Evolutionary conservation across 2,797 vertebrate species (phyloP), one percentile per base, ranked within the genome.

Genomic region (Microctenopoma lineatum): DNA sequence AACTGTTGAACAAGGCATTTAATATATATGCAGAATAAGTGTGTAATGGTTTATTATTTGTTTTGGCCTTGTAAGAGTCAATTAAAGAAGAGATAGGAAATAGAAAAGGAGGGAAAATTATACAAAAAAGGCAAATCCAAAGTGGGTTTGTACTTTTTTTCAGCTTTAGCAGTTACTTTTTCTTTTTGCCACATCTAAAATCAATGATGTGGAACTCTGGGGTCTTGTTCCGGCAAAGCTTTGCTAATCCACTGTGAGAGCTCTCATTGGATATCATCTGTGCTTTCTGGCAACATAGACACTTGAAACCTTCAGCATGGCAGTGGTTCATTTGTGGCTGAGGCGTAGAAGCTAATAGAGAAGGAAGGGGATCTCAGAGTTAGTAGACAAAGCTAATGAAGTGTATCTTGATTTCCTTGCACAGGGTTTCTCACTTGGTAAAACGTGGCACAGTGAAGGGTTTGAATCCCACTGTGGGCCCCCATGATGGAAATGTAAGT

Each of bases 341-440:
- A 50, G 54, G 55, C 76, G 67, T 45, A 57, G 76, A 59, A 56
- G 44, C 73, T 84, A 75, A 86, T 77, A 65, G 70, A 80, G 55
- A 77, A 59, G 79, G 48, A 39, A 70, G 51, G 25, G 46, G 46
- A 72, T 60, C 52, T 72, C 4, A 1, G 34, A 60, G 57, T 66
- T 70, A 38, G 52, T 53, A 70, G 73, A 80, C 74, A 85, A 81
- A 75, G 73, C 44, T 71, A 84, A 89, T 80, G 53, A 84, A 89
- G 79, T 76, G 71, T 1, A 15, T 85, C 79, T 81, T 75, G 51
- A 71, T 73, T 63, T 81, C 45, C 44, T 56, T 36, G 32, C 44
- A 39, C 38, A 56, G 54, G 67, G 45, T 70, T 70, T 72, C 51
- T 79, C 45, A 62, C 60, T 63, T 53, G 44, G 52, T 69, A 64